These are phyloP conservation scores for Eudasyphora cyanicolor DNA, from an alignment of 2,888 invertebrate genomes.

Conservation along the genomic window DNA sequence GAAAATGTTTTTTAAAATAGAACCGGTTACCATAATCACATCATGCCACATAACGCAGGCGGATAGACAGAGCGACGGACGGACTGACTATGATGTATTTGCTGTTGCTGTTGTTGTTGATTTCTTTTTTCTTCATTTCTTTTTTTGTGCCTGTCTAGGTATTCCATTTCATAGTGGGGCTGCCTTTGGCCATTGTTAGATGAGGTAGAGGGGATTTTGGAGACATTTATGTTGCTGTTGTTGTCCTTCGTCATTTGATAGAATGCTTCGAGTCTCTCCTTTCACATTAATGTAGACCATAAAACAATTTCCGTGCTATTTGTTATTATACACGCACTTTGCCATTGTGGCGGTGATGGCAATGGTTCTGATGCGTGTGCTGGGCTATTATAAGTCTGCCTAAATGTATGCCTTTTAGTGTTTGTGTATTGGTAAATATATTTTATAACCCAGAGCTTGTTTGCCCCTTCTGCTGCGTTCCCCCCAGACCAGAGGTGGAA, in stretches of 20 bases:
- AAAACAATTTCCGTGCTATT: constrained; percentile 59
- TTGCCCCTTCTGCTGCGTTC: background rate
- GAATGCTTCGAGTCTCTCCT: constrained; percentile 14
- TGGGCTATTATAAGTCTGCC: background rate
- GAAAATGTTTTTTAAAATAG: constrained; percentile 15
- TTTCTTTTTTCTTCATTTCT: background rate
- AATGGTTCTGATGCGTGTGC: background rate
- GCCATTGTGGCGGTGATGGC: background rate
- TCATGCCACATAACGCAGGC: background rate
- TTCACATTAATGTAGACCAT: constrained; percentile 47
- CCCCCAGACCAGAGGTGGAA: background rate
- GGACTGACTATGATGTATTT: constrained; percentile 12
- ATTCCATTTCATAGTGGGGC: constrained; percentile 10
- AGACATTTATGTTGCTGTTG: constrained; percentile 37
- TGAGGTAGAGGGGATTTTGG: background rate
- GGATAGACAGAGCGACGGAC: background rate
- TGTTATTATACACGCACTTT: constrained; percentile 67
- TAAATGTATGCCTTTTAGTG: background rate
- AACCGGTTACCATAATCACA: constrained; percentile 22
- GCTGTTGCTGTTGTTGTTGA: background rate
- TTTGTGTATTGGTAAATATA: constrained; percentile 24
- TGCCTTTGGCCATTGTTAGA: background rate
- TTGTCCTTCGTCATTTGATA: constrained; percentile 15
- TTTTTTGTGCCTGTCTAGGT: background rate
- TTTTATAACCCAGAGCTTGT: constrained; percentile 8